Base-by-base conservation (phyloP, 2,888 invertebrate genomes). In the Coenonympha glycerion region DNA sequence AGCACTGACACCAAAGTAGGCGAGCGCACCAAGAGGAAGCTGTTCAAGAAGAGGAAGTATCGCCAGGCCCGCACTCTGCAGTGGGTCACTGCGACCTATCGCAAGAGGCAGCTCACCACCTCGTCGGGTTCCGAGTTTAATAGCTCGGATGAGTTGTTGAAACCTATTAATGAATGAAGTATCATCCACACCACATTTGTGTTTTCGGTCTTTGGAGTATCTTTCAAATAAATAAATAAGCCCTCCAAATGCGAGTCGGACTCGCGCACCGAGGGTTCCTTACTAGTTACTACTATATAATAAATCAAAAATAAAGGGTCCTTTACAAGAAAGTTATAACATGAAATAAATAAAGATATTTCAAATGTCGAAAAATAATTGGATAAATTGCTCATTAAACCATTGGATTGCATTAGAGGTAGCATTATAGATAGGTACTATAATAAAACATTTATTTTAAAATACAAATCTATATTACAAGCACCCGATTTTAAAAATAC, bases 71-170 rank as follows among this genome's bases (percentile, higher is more conserved):
- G 79, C 4, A 83, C 85, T 0, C 48, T 78, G 34, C 79, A 84
- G 45, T 84, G 84, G 85, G 75, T 84, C 9, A 75, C 77, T 1
- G 67, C 73, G 0, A 67, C 72, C 1, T 74, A 73, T 41, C 63
- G 59, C 15, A 65, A 64, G 13, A 62, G 60, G 47, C 64, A 65
- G 33, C 58, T 60, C 47, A 67, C 61, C 3, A 68, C 68, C 2
- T 74, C 80, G 0, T 77, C 82, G 0, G 68, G 65, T 1, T 78
- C 84, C 0, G 84, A 80, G 31, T 55, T 54, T 2, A 73, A 76
- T 37, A 85, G 84, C 55, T 79, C 81, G 1, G 84, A 86, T 55
- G 83, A 85, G 52, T 62, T 83, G 49, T 59, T 86, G 42, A 81
- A 80, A 52, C 82, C 82, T 40, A 84, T 84, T 56, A 71, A 76